Percentiles rank a stretch among this genome's conserved stretches.
Evolutionary conservation across 2,113 vertebrate species (phyloP).

Genomic region (Glaucidium brasilianum): DNA sequence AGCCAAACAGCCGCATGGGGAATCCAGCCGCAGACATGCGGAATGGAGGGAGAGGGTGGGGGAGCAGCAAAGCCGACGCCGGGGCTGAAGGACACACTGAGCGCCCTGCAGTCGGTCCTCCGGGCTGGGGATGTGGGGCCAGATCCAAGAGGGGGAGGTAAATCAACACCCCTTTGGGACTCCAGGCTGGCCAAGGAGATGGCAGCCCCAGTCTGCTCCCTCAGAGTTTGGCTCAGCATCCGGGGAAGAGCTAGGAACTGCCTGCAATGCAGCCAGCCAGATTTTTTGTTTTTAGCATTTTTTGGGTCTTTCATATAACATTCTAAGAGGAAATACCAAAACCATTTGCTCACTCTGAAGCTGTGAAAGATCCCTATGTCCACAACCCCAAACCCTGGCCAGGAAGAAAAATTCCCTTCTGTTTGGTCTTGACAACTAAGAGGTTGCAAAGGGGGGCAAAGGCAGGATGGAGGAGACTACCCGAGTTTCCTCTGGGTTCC

Average conservation of each 20-base stretch:
- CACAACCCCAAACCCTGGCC: neutral
- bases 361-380: neutral
- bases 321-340: slow-evolving; percentile 52
- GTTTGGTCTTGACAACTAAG: neutral
- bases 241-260: neutral
- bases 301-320: neutral
- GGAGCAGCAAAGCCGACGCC: neutral
- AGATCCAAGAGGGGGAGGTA: neutral
- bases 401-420: neutral
- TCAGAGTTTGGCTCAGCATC: neutral
- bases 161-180: neutral
- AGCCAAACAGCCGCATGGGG: neutral
- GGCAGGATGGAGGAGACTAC: neutral
- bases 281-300: neutral
- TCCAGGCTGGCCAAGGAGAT: neutral
- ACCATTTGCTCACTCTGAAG: neutral
- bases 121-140: neutral
- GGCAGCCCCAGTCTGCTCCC: neutral
- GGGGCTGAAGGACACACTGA: neutral
- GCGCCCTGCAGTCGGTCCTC: neutral
- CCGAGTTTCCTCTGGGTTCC: neutral
- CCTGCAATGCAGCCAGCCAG: neutral
- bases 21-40: slow-evolving; percentile 23
- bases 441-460: neutral
- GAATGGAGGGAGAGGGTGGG: neutral